A percentile compares a stretch with the other conserved stretches of the same genome.
phyloP scores from a whole-genome alignment of 2,888 invertebrate species.

The Andrena bicolor region DNA sequence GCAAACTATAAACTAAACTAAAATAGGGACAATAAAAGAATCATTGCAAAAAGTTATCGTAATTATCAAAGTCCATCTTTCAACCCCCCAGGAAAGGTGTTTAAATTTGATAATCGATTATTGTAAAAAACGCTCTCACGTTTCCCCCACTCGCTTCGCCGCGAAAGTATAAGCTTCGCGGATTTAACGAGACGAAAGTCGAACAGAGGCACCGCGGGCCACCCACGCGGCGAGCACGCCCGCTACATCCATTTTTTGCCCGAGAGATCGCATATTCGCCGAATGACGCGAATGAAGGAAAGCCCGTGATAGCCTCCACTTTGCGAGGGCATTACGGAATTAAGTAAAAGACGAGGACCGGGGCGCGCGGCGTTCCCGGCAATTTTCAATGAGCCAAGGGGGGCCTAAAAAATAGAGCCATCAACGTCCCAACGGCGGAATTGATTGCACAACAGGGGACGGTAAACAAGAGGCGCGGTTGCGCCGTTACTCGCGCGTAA shows the following conservation, averaged over 20 bases:
- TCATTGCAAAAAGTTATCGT: too few species aligned
- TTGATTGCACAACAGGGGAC: conserved; percentile 13
- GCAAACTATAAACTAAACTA: too few species aligned
- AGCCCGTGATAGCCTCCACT: conserved; percentile 1
- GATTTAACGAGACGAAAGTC: not conserved
- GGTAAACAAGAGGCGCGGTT: conserved; percentile 13
- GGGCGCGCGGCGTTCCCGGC: not conserved
- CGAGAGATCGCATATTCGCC: not conserved
- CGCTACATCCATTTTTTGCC: not conserved
- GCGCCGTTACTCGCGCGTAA: conserved; percentile 24
- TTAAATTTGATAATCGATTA: too few species aligned
- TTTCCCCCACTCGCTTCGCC: too few species aligned
- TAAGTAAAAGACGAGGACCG: not conserved
- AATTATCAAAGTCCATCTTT: too few species aligned
- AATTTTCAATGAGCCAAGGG: conserved; percentile 1
- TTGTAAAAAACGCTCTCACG: too few species aligned
- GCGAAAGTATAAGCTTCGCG: not conserved
- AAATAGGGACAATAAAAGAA: too few species aligned
- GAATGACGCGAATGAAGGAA: conserved; percentile 5
- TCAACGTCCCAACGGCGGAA: conserved; percentile 27
- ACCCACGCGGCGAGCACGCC: conserved; percentile 2
- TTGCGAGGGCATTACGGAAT: not conserved
- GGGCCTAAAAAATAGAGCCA: conserved; percentile 21
- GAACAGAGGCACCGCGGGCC: not conserved
- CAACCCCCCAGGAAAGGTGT: too few species aligned